Percentiles rank a stretch among this genome's conserved stretches.
Conservation (phyloP, 2,113 vertebrate species). For the Manacus vitellinus region DNA sequence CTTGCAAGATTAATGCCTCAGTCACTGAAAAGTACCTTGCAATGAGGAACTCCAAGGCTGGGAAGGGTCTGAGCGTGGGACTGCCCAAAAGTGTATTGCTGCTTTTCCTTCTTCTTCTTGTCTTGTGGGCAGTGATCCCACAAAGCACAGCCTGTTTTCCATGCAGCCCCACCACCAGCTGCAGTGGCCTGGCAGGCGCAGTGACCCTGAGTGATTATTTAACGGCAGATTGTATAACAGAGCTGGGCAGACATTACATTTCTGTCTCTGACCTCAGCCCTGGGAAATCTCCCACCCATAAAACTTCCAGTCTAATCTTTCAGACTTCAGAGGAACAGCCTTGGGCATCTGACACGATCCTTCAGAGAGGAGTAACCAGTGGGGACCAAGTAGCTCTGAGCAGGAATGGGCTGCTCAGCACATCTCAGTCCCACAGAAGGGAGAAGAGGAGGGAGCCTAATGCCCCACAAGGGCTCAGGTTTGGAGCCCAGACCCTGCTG, state of each 20-base stretch:
- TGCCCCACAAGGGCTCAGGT: neutral
- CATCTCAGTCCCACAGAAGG: neutral
- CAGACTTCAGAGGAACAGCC: slow-evolving; percentile 5
- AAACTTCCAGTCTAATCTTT: slow-evolving; percentile 60
- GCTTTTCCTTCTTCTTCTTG: neutral
- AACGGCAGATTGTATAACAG: slow-evolving; percentile 39
- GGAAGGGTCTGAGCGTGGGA: neutral
- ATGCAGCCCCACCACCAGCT: neutral
- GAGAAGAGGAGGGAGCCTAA: neutral
- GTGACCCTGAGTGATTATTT: neutral
- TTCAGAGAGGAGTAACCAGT: neutral
- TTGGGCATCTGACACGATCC: slow-evolving; percentile 16
- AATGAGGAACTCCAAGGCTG: neutral
- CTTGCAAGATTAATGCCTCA: accelerated
- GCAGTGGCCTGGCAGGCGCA: neutral
- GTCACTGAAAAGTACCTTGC: neutral
- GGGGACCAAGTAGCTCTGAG: neutral
- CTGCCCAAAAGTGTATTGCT: neutral
- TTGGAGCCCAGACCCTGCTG: neutral
- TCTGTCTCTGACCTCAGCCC: slow-evolving; percentile 60
- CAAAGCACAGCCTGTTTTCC: neutral
- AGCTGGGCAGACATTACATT: slow-evolving; percentile 27
- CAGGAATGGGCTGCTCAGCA: neutral
- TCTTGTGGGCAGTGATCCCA: accelerated
- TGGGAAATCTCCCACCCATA: slow-evolving; percentile 41